Conservation (phyloP, 2,888 invertebrate species). For the Halocaridina rubra region DNA sequence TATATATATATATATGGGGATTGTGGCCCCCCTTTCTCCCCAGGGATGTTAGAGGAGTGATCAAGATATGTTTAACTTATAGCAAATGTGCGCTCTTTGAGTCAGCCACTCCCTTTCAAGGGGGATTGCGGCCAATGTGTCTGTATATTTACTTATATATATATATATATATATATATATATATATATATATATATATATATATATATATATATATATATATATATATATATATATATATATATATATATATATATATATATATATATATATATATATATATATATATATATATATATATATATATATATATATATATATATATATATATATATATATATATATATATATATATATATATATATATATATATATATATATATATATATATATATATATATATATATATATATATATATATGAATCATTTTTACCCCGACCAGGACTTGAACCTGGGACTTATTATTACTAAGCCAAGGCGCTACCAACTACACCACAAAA, state of each 20-base stretch:
- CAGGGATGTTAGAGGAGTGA: too few relatives aligned
- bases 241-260: slow-evolving; percentile 20
- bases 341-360: slow-evolving; percentile 13
- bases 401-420: slow-evolving; percentile 6
- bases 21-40: too few relatives aligned
- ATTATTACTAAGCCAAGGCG: too few relatives aligned
- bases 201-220: slow-evolving; percentile 41
- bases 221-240: slow-evolving; percentile 41
- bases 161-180: slow-evolving; percentile 36
- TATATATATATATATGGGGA: too few relatives aligned
- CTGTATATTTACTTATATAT: slow-evolving; percentile 3
- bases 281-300: slow-evolving; percentile 13
- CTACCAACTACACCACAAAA: too few relatives aligned
- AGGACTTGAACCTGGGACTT: too few relatives aligned
- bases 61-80: too few relatives aligned
- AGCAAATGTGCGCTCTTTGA: too few relatives aligned
- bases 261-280: neutral
- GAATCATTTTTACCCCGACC: too few relatives aligned
- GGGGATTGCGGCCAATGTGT: too few relatives aligned
- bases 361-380: neutral
- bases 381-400: slow-evolving; percentile 14
- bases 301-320: slow-evolving; percentile 7
- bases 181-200: slow-evolving; percentile 36
- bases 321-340: slow-evolving; percentile 37
- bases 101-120: neutral